Evolutionary conservation across 1,140 invertebrate species (phyloP), one percentile per base, ranked within the genome.

Genomic region (Drosophila leontia): DNA sequence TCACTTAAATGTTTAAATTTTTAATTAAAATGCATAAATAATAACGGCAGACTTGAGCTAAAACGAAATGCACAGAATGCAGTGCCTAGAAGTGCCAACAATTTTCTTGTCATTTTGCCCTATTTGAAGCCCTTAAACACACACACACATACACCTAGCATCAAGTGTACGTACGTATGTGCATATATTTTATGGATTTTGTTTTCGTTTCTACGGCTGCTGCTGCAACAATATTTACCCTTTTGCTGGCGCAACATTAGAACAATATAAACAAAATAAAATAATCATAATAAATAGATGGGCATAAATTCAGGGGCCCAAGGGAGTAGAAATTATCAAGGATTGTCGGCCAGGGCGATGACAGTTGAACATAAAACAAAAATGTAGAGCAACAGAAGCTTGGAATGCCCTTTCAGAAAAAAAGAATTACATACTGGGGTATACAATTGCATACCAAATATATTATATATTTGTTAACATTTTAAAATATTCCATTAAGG

Each of bases 11-110:
- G 81, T 75, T 88, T 39, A 70, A 81, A 81, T 85, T 88, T 79
- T 90, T 85, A 90, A 90, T 90, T 90, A 88, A 79, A 88, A 88
- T 85, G 62, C 85, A 85, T 90, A 85, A 88, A 88, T 78, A 88
- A 88, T 90, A 81, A 63, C 42, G 26, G 11, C 32, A 70, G 67
- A 69, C 75, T 72, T 81, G 67, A 76, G 69, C 78, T 57, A 58
- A 65, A 67, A 67, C 34, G 67, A 55, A 68, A 68, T 72, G 67
- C 55, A 51, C 45, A 74, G 67, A 80, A 78, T 84, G 82, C 81
- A 85, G 50, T 64, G 62, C 48, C 67, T 70, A 39, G 63, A 56
- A 70, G 39, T 68, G 48, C 32, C 60, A 63, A 41, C 34, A 56
- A 63, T 41, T 63, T 63, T 60, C 63, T 32, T 67, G 57, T 62